A percentile compares a stretch with the other conserved stretches of the same genome.
Conservation (phyloP, 2,113 vertebrate species). For the Nothoprocta perdicaria region DNA sequence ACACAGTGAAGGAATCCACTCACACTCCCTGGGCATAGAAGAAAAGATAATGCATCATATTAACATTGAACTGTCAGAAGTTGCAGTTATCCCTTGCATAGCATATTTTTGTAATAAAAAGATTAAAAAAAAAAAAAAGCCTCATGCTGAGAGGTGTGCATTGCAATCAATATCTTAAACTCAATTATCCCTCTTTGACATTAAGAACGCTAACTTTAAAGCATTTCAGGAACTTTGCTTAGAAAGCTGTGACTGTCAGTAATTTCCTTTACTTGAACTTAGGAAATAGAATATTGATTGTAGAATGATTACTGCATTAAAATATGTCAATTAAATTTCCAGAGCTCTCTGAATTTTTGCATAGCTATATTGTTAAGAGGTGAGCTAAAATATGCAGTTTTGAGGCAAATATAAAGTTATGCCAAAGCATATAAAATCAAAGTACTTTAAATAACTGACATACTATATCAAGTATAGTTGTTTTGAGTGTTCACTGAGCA, state of each 20-base stretch:
- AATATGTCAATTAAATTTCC: background rate
- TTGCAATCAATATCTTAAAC: slow-evolving; percentile 2
- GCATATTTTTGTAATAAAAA: background rate
- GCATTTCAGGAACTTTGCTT: background rate
- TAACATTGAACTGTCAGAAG: background rate
- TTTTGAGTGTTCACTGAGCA: background rate
- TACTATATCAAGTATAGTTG: no score
- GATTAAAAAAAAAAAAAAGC: background rate
- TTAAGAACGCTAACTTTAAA: background rate
- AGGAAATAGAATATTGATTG: background rate
- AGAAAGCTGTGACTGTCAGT: background rate
- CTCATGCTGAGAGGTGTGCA: background rate
- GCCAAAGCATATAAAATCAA: background rate
- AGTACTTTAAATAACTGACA: background rate
- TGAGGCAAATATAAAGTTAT: background rate
- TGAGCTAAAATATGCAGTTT: background rate
- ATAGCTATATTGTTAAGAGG: background rate
- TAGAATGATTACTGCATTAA: background rate
- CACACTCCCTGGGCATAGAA: background rate
- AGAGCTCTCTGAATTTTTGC: background rate
- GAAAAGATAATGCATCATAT: background rate
- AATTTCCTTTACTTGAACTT: background rate
- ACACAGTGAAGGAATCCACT: background rate
- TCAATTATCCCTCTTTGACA: background rate
- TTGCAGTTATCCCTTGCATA: background rate